phyloP scores from a whole-genome alignment of 1,140 invertebrate species.

The Nymphalis io region DNA sequence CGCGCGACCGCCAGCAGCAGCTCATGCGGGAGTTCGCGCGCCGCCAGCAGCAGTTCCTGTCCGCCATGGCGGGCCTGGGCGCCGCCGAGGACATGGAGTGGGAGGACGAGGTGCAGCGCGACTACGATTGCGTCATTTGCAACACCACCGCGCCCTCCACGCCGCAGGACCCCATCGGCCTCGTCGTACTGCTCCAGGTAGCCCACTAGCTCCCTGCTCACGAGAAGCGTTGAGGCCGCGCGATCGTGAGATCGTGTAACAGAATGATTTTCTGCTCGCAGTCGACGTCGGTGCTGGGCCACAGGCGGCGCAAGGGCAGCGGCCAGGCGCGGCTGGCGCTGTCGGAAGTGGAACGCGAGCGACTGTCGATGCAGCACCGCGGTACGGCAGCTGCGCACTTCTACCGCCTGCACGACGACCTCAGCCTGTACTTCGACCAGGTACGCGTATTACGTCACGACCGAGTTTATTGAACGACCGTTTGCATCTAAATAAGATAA shows the following conservation, averaged over 20 bases:
- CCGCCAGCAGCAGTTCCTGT: slow-evolving; percentile 95
- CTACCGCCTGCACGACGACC: slow-evolving; percentile 85
- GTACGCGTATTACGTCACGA: not conserved
- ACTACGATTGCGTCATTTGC: slow-evolving; percentile 98
- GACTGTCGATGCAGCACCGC: slow-evolving; percentile 84
- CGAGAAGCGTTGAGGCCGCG: too few relatives aligned
- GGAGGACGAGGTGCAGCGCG: slow-evolving; percentile 85
- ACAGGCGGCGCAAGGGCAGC: slow-evolving; percentile 83
- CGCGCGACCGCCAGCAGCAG: slow-evolving; percentile 93
- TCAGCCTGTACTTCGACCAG: slow-evolving; percentile 87
- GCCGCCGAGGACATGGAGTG: slow-evolving; percentile 85
- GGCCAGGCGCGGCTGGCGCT: slow-evolving; percentile 60
- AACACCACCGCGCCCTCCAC: slow-evolving; percentile 93
- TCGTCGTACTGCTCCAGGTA: slow-evolving; percentile 90
- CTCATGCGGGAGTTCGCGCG: slow-evolving; percentile 96
- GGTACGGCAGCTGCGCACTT: slow-evolving; percentile 85
- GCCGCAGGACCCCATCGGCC: slow-evolving; percentile 92
- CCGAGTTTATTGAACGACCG: too few relatives aligned
- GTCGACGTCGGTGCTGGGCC: slow-evolving; percentile 90
- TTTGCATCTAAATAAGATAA: too few relatives aligned
- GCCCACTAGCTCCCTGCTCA: not conserved
- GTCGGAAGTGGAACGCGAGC: slow-evolving; percentile 80
- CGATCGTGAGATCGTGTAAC: too few relatives aligned
- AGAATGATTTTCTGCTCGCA: slow-evolving; percentile 56
- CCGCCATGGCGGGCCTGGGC: slow-evolving; percentile 84